phyloP scores from a whole-genome alignment of 1,140 invertebrate species.

The Neodiprion fabricii region DNA sequence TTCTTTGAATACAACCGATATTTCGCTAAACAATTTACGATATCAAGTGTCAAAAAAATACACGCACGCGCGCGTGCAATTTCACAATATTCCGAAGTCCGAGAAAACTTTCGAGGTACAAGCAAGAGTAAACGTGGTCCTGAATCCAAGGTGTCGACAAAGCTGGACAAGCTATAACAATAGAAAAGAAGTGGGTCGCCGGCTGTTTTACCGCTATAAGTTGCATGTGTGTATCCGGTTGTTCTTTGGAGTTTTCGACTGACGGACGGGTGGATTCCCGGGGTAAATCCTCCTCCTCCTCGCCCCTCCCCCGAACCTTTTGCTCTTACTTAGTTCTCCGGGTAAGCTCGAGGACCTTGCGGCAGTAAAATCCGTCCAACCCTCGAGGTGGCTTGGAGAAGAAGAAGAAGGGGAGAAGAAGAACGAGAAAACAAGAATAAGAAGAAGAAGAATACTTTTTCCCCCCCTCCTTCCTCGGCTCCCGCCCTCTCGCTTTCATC shows the following conservation, averaged over 20 bases:
- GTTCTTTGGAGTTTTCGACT: background rate
- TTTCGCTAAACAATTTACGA: too few species aligned
- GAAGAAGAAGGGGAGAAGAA: too few species aligned
- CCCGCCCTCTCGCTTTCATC: too few species aligned
- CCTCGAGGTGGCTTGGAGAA: background rate
- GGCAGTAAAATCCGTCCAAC: background rate
- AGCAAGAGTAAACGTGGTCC: too few species aligned
- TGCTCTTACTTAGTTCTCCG: slow-evolving; percentile 1
- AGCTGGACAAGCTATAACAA: background rate
- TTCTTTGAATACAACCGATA: too few species aligned
- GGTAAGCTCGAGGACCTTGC: background rate
- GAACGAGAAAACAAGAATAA: too few species aligned
- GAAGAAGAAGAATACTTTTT: background rate
- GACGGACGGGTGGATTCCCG: background rate
- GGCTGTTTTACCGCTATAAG: background rate
- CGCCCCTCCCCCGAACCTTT: background rate
- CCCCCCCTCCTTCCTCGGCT: background rate
- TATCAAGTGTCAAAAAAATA: too few species aligned
- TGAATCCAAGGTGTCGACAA: background rate
- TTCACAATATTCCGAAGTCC: too few species aligned
- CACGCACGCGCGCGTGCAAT: too few species aligned
- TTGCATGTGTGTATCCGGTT: background rate
- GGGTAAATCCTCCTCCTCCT: too few species aligned
- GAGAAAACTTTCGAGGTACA: too few species aligned
- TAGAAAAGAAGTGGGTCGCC: background rate